Conservation (phyloP, 2,113 vertebrate species). For the Aepyceros melampus region DNA sequence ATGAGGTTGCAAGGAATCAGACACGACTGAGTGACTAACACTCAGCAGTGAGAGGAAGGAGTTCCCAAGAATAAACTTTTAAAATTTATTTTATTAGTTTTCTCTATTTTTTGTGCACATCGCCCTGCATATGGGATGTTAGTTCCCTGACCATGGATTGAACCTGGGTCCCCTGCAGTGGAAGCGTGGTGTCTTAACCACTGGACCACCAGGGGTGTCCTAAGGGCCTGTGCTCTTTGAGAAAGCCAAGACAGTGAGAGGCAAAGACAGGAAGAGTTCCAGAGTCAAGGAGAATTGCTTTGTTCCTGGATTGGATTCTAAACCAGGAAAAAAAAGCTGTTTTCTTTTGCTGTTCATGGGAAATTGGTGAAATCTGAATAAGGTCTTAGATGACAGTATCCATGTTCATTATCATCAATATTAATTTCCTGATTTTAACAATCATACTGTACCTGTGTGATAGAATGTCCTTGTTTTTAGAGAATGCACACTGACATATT, state of each 20-base stretch:
- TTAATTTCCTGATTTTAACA: not conserved
- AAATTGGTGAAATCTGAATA: not conserved
- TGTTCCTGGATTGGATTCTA: not conserved
- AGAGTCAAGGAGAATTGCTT: not conserved
- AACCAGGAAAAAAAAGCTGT: not conserved
- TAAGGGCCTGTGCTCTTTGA: not conserved
- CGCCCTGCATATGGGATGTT: not conserved
- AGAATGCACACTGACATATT: not conserved
- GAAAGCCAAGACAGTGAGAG: not conserved
- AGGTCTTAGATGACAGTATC: not conserved
- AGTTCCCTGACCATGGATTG: not conserved
- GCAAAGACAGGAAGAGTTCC: not conserved
- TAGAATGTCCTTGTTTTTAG: not conserved
- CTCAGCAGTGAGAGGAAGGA: not conserved
- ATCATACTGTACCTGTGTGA: not conserved
- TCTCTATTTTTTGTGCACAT: not conserved
- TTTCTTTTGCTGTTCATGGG: not conserved
- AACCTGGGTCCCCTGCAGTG: not conserved
- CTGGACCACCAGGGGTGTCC: not conserved
- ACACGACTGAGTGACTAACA: not conserved
- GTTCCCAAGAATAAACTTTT: not conserved
- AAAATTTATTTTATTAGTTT: not conserved
- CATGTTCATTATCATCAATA: not conserved
- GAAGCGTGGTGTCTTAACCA: not conserved
- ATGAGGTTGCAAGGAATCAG: not conserved